These are phyloP conservation scores for Philopotamus ludificatus DNA, from an alignment of 1,140 invertebrate genomes.

Conservation along the genomic window DNA sequence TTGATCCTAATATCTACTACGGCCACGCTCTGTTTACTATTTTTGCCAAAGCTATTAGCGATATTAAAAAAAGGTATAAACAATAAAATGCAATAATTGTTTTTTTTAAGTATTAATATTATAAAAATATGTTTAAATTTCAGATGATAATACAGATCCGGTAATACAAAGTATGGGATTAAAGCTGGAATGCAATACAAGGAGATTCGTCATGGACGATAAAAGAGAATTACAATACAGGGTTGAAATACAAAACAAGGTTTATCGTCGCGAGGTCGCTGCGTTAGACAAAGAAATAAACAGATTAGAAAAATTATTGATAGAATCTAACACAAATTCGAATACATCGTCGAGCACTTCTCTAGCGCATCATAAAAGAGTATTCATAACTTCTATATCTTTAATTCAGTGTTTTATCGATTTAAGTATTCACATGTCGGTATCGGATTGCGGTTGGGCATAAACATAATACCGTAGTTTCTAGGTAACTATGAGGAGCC, in stretches of 20 bases:
- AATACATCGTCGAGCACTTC: conserved; percentile 58
- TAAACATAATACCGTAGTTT: too few species aligned
- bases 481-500: too few species aligned
- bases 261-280: conserved; percentile 80
- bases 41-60: conserved; percentile 79
- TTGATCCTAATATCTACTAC: conserved; percentile 85
- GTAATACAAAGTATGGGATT: conserved; percentile 85
- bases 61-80: conserved; percentile 58
- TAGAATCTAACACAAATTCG: conserved; percentile 49
- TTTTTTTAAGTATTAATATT: neutral
- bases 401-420: too few species aligned
- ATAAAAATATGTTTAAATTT: conserved; percentile 15
- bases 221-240: conserved; percentile 77
- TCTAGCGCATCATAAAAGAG: conserved; percentile 55
- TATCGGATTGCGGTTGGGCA: too few species aligned
- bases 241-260: conserved; percentile 87
- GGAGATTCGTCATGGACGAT: conserved; percentile 71
- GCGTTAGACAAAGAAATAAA: conserved; percentile 78
- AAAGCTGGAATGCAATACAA: conserved; percentile 83
- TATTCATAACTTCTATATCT: too few species aligned
- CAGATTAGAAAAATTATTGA: conserved; percentile 70
- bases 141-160: conserved; percentile 69
- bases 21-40: conserved; percentile 80
- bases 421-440: too few species aligned
- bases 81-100: neutral